phyloP scores from a whole-genome alignment of 2,888 invertebrate species.

The Mythimna impura region DNA sequence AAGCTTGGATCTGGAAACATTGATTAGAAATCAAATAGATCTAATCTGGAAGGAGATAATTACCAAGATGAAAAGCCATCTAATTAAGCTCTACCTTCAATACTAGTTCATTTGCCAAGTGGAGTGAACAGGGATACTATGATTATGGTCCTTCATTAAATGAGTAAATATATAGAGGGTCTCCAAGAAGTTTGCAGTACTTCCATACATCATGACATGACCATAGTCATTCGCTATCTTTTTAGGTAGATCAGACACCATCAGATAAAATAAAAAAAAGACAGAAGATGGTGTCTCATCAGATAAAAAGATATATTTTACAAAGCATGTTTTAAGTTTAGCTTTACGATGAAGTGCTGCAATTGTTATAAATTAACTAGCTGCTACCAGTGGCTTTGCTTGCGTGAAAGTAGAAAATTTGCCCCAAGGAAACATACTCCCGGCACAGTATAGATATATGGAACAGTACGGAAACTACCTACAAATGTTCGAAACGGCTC shows the following conservation, averaged over 20 bases:
- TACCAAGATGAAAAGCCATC: slow-evolving; percentile 3
- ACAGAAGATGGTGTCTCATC: background rate
- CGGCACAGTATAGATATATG: too few species aligned
- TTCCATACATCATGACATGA: background rate
- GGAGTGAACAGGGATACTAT: background rate
- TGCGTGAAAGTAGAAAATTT: too few species aligned
- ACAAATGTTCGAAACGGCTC: too few species aligned
- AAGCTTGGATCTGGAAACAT: background rate
- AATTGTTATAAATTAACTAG: too few species aligned
- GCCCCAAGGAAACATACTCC: too few species aligned
- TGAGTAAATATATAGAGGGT: background rate
- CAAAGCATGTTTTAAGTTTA: background rate
- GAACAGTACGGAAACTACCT: too few species aligned
- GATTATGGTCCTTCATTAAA: background rate
- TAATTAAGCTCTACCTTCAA: background rate
- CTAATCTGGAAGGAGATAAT: background rate
- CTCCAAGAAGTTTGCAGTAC: background rate
- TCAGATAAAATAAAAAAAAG: background rate
- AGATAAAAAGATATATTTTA: background rate
- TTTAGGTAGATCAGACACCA: background rate
- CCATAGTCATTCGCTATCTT: background rate
- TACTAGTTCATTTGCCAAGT: slow-evolving; percentile 2
- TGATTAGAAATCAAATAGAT: background rate
- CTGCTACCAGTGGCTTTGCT: too few species aligned
- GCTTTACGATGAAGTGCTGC: too few species aligned